phyloP scores from a whole-genome alignment of 2,113 vertebrate genomes.

The Numenius arquata region DNA sequence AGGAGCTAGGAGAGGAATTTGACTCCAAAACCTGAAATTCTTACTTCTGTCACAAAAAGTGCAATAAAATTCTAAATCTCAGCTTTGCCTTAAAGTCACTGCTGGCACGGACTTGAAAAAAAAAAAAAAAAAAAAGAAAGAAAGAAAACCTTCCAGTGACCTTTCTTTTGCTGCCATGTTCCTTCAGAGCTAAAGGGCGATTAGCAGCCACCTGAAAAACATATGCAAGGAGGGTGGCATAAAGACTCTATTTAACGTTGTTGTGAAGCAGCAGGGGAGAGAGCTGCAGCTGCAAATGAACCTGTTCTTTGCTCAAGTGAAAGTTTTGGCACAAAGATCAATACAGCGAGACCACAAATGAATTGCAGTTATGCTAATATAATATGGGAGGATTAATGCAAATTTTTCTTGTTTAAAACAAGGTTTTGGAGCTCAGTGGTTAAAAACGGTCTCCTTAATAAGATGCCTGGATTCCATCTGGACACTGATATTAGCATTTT shows the following conservation, averaged over 20 bases:
- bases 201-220: conserved; percentile 7
- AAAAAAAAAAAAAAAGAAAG: background rate
- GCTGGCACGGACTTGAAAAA: background rate
- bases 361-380: background rate
- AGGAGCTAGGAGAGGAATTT: background rate
- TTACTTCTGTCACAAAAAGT: background rate
- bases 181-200: background rate
- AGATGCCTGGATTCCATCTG: background rate
- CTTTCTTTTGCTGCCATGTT: background rate
- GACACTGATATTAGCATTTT: background rate
- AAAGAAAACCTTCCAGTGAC: background rate
- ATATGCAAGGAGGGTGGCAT: background rate
- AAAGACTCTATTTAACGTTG: background rate
- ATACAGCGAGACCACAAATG: background rate
- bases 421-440: background rate
- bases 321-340: background rate
- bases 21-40: background rate
- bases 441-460: background rate
- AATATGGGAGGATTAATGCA: background rate
- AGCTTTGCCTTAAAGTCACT: background rate
- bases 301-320: background rate
- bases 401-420: background rate
- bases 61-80: background rate
- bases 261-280: background rate
- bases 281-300: background rate